Conservation (phyloP, 1,140 invertebrate species). For the Nasonia giraulti region DNA sequence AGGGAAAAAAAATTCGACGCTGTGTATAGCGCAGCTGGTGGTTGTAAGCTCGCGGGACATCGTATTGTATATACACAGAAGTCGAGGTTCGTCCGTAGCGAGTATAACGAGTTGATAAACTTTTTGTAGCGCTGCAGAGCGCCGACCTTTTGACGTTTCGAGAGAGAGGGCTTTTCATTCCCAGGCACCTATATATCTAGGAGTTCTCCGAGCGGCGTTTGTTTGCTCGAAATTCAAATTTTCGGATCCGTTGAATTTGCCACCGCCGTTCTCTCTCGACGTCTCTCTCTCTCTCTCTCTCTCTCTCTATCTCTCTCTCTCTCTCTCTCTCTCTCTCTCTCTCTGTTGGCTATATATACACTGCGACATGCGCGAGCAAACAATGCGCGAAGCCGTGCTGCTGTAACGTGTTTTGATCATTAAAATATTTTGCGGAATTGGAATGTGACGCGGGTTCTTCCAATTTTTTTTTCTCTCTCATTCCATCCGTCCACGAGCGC, state of each 20-base stretch:
- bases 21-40: not conserved
- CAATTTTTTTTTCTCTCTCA: not conserved
- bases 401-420: not conserved
- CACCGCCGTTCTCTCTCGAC: not conserved
- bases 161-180: not conserved
- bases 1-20: conserved; percentile 1
- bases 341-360: too few species aligned
- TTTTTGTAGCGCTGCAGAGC: conserved; percentile 12
- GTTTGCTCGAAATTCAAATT: conserved; percentile 41
- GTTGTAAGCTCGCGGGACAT: not conserved
- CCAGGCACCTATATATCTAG: not conserved
- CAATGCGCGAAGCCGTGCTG: not conserved
- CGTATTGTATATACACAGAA: conserved; percentile 24
- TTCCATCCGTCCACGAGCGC: not conserved
- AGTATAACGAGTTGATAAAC: conserved; percentile 45
- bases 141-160: conserved; percentile 17
- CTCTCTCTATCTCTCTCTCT: not conserved
- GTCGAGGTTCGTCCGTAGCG: not conserved
- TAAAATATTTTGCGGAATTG: conserved; percentile 27
- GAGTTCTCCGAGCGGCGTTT: not conserved
- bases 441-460: not conserved
- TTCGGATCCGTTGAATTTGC: conserved; percentile 30
- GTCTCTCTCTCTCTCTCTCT: not conserved
- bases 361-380: not conserved
- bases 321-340: not conserved